Evolutionary conservation across 2,888 invertebrate genomes (phyloP), one percentile per base, ranked within the genome.

Genomic region (Notodonta dromedarius): DNA sequence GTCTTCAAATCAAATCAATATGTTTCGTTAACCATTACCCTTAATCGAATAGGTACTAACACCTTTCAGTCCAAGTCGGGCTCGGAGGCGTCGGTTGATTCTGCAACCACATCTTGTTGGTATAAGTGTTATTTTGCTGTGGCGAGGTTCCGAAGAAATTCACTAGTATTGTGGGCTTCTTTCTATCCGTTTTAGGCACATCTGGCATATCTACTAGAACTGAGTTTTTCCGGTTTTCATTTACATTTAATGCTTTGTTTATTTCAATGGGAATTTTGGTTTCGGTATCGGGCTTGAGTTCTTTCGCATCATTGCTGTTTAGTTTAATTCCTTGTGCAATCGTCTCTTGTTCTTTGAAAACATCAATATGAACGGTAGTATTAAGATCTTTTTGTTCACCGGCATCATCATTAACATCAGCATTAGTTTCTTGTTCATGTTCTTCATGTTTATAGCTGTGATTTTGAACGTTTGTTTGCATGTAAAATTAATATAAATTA

Each of bases 291-390:
- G 12, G 11, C 9, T 42, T 42, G 4, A 12, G 42, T 7, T 42
- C 11, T 42, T 46, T 46, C 4, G 46, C n/a, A 5, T 13, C 16
- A 8, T 14, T 16, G 9, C 11, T 16, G 16, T 8, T 50, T 50
- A 50, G 9, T 50, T 14, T 8, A 16, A 50, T 8, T 50, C 16
- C 16, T 5, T 50, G 53, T 53, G n/a, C 3, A 39, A 5, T 16
- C 16, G 16, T 5, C 57, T 65, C 57, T 65, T 67, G 56, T 65
- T 62, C 46, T 67, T 67, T 44, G 65, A 32, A 5, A 62, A 58
- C 57, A 67, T 67, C 60, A 52, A 67, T 57, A 62, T 60, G 24
- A 65, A 61, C 6, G 65, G 67, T 5, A 65, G 44, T 50, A 65
- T 61, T 4, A 65, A 50, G 4, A 65, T 56, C 12, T 62, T 62